Evolutionary conservation across 1,140 invertebrate genomes (phyloP), one percentile per base, ranked within the genome.

Genomic region (Drosophila pandora): DNA sequence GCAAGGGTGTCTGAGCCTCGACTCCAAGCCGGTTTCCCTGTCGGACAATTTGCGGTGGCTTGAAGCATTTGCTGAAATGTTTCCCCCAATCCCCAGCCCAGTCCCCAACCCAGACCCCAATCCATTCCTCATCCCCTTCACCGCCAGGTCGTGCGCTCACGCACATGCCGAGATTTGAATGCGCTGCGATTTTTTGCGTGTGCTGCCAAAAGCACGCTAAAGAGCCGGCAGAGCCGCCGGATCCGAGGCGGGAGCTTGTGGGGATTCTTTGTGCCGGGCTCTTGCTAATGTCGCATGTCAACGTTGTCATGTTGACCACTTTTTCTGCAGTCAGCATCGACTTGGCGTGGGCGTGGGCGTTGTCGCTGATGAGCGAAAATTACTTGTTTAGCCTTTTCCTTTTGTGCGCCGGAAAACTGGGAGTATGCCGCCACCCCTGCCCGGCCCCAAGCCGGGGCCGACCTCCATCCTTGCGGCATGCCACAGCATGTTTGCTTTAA

Each of bases 171-270:
- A 79, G 83, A 87, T 88, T 88, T 88, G 67, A 88, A 73, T 83
- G 79, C 72, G 68, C 84, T 79, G 83, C 75, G 83, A 88, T 88
- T 88, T 88, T 79, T 88, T 88, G 83, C 83, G 83, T 88, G 83
- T 70, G 59, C 61, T 71, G 79, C 72, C 56, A 69, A 49, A 50
- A 63, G 79, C 78, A 75, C 78, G 82, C 82, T 82, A 81, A 43
- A 58, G 57, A 23, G 32, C 23, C 13, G 23, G 21, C 17, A 53
- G 28, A 21, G 22, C 10, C 32, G 12, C 9, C 8, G 6, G 9
- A 12, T 10, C 25, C 30, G 28, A 43, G 17, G 43, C 1, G n/a
- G 13, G 3, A 30, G 12, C n/a, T 7, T 23, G 8, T n/a, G 30
- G 39, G 72, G 60, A 59, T 34, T 39, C 62, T 39, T 47, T 61